A percentile compares a stretch with the other conserved stretches of the same genome.
phyloP scores from a whole-genome alignment of 2,888 invertebrate species.

The Andrena hattorfiana region DNA sequence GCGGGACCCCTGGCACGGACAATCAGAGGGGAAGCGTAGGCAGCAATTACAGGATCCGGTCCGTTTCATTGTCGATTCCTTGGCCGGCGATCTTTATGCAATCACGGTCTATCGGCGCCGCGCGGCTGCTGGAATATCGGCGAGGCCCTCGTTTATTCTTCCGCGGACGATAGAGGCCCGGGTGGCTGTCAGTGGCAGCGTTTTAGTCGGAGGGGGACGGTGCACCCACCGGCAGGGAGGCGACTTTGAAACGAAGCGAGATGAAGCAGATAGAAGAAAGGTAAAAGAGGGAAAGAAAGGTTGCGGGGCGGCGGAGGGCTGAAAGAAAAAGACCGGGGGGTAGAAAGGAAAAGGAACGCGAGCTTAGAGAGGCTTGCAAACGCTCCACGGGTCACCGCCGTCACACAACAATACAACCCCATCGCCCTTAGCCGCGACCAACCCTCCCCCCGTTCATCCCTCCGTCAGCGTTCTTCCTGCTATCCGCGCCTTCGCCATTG shows the following conservation, averaged over 20 bases:
- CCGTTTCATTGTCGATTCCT: slow-evolving; percentile 22
- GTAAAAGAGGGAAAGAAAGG: slow-evolving; percentile 33
- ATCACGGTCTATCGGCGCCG: slow-evolving; percentile 41
- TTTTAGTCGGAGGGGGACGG: slow-evolving; percentile 75
- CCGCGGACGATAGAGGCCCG: slow-evolving; percentile 34
- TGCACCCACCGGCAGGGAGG: slow-evolving; percentile 22
- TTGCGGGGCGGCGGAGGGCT: not conserved
- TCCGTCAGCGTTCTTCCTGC: slow-evolving; percentile 43
- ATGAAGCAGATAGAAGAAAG: slow-evolving; percentile 46
- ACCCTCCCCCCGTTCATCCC: slow-evolving; percentile 11
- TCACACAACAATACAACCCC: slow-evolving; percentile 79
- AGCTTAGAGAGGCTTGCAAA: slow-evolving; percentile 76
- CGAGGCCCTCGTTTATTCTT: slow-evolving; percentile 41
- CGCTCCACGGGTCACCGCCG: slow-evolving; percentile 79
- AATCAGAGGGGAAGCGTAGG: slow-evolving; percentile 28
- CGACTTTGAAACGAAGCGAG: slow-evolving; percentile 49
- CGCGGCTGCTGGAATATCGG: slow-evolving; percentile 39
- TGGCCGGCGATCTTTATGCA: slow-evolving; percentile 50
- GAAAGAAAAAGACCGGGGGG: slow-evolving; percentile 24
- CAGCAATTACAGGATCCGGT: slow-evolving; percentile 41
- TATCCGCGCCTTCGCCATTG: slow-evolving; percentile 59
- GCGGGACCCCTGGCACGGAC: slow-evolving; percentile 26
- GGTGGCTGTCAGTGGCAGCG: slow-evolving; percentile 77
- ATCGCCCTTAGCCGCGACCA: slow-evolving; percentile 63
- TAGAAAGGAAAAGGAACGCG: slow-evolving; percentile 50